Evolutionary conservation across 2,888 invertebrate species (phyloP).

Genomic region (Caenorhabditis sp.): DNA sequence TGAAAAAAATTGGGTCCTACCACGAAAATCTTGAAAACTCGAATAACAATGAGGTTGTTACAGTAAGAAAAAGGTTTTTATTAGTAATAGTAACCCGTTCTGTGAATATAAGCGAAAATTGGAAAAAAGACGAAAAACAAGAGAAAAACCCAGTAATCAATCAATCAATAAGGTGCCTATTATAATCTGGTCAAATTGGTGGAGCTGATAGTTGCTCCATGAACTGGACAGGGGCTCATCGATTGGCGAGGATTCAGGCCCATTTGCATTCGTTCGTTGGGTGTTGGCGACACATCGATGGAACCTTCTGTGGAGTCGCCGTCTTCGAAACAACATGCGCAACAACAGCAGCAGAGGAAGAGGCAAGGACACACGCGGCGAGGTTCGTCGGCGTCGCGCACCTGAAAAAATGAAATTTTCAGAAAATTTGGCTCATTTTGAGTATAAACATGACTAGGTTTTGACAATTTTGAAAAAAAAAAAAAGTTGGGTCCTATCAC

Average conservation of each 20-base stretch:
- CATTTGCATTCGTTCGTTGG: constrained; percentile 44
- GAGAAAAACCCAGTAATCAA: background rate
- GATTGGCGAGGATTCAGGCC: constrained; percentile 28
- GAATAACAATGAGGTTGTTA: too few species aligned
- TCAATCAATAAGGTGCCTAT: too few species aligned
- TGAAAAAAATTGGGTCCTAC: background rate
- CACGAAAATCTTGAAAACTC: background rate
- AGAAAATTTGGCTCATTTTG: background rate
- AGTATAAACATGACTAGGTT: background rate
- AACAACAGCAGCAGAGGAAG: constrained; percentile 59
- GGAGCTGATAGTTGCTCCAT: constrained; percentile 18
- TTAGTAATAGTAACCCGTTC: background rate
- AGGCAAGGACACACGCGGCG: constrained; percentile 57
- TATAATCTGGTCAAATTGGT: constrained; percentile 4
- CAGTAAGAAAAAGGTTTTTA: too few species aligned
- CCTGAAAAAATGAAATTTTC: constrained; percentile 15
- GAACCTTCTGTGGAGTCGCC: constrained; percentile 49
- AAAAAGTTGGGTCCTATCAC: background rate
- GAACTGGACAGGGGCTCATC: constrained; percentile 31
- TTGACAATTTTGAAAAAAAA: background rate
- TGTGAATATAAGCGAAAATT: background rate
- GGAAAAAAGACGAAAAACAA: background rate
- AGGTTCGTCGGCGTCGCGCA: constrained; percentile 57
- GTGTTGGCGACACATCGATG: constrained; percentile 37
- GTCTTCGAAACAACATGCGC: constrained; percentile 54